phyloP scores from a whole-genome alignment of 2,113 vertebrate species.

The Siniperca knerii region DNA sequence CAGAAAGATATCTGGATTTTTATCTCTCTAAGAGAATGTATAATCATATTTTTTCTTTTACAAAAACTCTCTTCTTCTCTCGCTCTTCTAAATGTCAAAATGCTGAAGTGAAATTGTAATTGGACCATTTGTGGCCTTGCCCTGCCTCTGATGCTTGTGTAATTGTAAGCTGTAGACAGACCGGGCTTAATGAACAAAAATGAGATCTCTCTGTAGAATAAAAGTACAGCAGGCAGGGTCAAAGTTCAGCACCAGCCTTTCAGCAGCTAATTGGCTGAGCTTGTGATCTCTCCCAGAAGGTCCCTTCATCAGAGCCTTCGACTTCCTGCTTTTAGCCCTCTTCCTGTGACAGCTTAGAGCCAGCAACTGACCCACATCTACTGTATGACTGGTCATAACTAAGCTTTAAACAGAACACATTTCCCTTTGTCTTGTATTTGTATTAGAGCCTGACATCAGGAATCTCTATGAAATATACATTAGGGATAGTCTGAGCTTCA shows the following conservation, averaged over 20 bases:
- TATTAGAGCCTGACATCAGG: slow-evolving; percentile 28
- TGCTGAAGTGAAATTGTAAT: slow-evolving; percentile 63
- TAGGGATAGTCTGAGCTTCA: background rate
- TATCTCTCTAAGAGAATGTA: slow-evolving; percentile 15
- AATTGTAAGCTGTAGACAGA: slow-evolving; percentile 62
- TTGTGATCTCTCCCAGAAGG: slow-evolving; percentile 72
- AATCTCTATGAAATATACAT: slow-evolving; percentile 36
- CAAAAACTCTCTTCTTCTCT: slow-evolving; percentile 5
- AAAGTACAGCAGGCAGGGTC: slow-evolving; percentile 69
- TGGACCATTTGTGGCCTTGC: slow-evolving; percentile 53
- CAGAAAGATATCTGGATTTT: slow-evolving; percentile 8
- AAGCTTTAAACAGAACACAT: slow-evolving; percentile 23
- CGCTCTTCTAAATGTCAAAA: slow-evolving; percentile 64
- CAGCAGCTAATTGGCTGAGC: slow-evolving; percentile 78
- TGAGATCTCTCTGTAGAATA: slow-evolving; percentile 72
- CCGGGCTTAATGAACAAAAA: slow-evolving; percentile 76
- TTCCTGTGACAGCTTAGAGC: slow-evolving; percentile 67
- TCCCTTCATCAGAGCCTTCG: slow-evolving; percentile 63
- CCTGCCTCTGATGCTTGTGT: slow-evolving; percentile 62
- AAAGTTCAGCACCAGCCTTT: slow-evolving; percentile 72
- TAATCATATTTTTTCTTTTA: background rate
- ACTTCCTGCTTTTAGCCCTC: slow-evolving; percentile 52
- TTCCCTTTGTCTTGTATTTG: slow-evolving; percentile 41
- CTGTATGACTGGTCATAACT: slow-evolving; percentile 26
- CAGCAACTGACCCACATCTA: slow-evolving; percentile 62